These are phyloP conservation scores for Euspilapteryx auroguttella DNA, from an alignment of 2,888 invertebrate species.

Conservation along the genomic window DNA sequence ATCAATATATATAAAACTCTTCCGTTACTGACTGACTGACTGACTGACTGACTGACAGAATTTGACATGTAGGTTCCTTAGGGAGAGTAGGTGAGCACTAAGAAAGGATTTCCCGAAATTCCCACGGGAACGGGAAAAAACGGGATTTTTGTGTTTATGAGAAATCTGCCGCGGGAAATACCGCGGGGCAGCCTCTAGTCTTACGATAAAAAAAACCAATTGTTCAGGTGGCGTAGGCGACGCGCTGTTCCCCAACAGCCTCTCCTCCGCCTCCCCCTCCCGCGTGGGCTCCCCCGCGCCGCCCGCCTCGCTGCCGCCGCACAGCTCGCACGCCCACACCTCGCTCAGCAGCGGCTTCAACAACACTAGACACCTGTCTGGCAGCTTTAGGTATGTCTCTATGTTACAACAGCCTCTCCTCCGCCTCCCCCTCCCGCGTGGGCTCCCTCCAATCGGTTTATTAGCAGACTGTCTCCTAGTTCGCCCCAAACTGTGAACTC, in stretches of 20 bases:
- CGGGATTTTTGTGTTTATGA: too few species aligned
- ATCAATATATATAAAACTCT: too few species aligned
- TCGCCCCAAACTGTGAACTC: too few species aligned
- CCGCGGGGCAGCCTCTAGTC: too few species aligned
- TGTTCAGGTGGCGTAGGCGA: slow-evolving; percentile 67
- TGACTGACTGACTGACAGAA: too few species aligned
- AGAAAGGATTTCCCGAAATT: too few species aligned
- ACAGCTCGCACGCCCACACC: slow-evolving; percentile 42
- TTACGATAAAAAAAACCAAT: slow-evolving; percentile 58
- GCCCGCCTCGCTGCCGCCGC: slow-evolving; percentile 42
- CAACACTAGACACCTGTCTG: slow-evolving; percentile 59
- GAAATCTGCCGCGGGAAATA: too few species aligned
- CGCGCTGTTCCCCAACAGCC: slow-evolving; percentile 39
- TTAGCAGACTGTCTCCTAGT: too few species aligned
- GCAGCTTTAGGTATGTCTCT: slow-evolving; percentile 63
- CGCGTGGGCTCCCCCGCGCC: slow-evolving; percentile 65
- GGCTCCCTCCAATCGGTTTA: slow-evolving; percentile 58
- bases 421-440: slow-evolving; percentile 62
- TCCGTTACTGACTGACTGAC: too few species aligned
- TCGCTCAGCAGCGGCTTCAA: slow-evolving; percentile 56
- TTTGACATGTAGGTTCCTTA: too few species aligned
- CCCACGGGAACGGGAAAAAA: too few species aligned
- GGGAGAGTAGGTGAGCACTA: too few species aligned
- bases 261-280: slow-evolving; percentile 59
- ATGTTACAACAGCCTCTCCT: slow-evolving; percentile 47